Evolutionary conservation across 2,797 vertebrate species (phyloP), one percentile per base, ranked within the genome.

Genomic region (Squalus acanthias): DNA sequence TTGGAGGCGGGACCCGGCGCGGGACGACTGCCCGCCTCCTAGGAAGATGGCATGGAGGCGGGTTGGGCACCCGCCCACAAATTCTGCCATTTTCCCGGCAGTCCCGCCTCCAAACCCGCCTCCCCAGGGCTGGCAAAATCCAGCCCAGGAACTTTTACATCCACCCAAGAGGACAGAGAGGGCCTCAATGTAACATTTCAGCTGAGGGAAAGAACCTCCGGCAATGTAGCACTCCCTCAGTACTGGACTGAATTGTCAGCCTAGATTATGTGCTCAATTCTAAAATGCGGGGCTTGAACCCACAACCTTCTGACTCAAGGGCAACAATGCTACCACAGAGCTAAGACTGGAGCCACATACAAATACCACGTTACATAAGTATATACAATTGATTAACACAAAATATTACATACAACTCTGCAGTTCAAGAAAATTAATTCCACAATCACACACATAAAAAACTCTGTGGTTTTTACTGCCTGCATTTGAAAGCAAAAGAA

Each of bases 401-500:
- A 91, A n/a, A 91, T 65, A 63, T n/a, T 91, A 17, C 60, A n/a
- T n/a, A 60, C 88, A 65, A n/a, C 60, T 5, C 88, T 91, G 88
- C 5, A 65, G 57, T 91, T 91, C 88, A 91, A 91, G 88, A 63
- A n/a, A 65, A 91, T 91, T 91, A 91, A 91, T 65, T 91, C 88
- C 60, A 91, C 87, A n/a, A 91, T 91, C 88, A 65, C 13, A 65
- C 57, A 63, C 60, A 91, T n/a, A 88, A 57, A 88, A 53, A 63
- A 91, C 8, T 33, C 29, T 63, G 53, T 29, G 57, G 12, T 2
- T 91, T 91, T 91, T 91, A 91, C 88, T 63, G 88, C 57, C 88
- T 91, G 60, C 29, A 91, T 67, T 67, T 93, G 91, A 93, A 93
- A 93, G 33, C 63, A 93, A 91, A 91, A 91, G 29, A 91, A 91